Percentiles rank a stretch among this genome's conserved stretches.
Evolutionary conservation across 2,797 vertebrate genomes (phyloP).

Genomic region (Aythya fuligula): DNA sequence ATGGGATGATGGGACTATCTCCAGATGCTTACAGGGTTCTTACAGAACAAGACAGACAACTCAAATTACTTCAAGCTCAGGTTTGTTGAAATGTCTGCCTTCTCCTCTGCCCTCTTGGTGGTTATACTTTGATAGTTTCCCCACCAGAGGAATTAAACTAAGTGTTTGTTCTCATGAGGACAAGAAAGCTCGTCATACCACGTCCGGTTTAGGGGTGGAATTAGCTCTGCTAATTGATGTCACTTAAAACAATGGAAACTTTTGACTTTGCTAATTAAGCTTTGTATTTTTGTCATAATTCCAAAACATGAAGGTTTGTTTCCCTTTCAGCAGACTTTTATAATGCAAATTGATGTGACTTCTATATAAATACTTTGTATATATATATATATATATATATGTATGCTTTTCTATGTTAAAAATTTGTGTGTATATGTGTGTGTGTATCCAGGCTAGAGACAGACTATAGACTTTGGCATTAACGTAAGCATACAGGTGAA

Average conservation of each 20-base stretch:
- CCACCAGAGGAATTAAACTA: neutral
- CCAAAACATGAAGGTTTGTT: neutral
- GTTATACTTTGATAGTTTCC: slow-evolving; percentile 7
- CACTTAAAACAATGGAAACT: neutral
- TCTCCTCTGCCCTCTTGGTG: neutral
- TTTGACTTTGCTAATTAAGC: neutral
- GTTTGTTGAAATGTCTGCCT: slow-evolving; percentile 74
- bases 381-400: neutral
- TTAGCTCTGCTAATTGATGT: neutral
- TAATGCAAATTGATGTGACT: neutral
- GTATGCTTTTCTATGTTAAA: neutral
- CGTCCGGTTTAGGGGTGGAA: neutral
- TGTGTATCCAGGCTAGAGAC: neutral
- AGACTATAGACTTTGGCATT: neutral
- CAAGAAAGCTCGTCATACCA: neutral
- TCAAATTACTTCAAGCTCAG: slow-evolving; percentile 94
- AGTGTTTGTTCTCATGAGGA: neutral
- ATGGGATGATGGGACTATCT: slow-evolving; percentile 80
- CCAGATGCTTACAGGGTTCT: slow-evolving; percentile 88
- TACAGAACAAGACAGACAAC: slow-evolving; percentile 90
- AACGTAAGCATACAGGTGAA: neutral
- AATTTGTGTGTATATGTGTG: too few species aligned
- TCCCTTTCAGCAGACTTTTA: neutral
- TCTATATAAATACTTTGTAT: neutral
- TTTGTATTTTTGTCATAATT: neutral